Conservation (phyloP, 2,113 vertebrate genomes). For the Eretmochelys imbricata region DNA sequence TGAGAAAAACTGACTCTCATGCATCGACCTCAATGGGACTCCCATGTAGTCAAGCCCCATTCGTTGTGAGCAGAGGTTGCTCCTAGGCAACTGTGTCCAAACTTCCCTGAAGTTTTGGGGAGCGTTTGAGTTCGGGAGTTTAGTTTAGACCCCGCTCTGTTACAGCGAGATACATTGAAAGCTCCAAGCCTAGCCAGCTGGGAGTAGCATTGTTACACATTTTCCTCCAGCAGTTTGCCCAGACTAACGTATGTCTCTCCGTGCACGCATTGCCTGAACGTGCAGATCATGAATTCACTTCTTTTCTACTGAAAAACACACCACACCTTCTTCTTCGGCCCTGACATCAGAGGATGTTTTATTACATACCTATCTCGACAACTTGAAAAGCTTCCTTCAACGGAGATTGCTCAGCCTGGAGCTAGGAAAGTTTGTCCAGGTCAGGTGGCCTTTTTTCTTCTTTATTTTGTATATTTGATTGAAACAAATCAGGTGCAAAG, state of each 20-base stretch:
- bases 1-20: neutral
- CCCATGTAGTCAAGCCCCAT: neutral
- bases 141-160: neutral
- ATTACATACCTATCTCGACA: neutral
- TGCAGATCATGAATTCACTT: rapidly evolving
- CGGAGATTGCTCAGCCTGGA: rapidly evolving
- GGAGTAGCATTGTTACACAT: neutral
- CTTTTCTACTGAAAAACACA: neutral
- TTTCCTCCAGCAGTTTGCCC: neutral
- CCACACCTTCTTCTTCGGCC: rapidly evolving
- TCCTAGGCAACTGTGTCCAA: neutral
- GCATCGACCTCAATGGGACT: neutral
- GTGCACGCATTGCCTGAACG: rapidly evolving
- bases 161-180: neutral
- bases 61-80: neutral
- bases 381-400: rapidly evolving
- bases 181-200: neutral
- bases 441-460: neutral
- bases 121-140: neutral
- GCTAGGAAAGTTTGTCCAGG: neutral
- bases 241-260: rapidly evolving
- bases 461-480: neutral
- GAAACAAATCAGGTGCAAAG: rapidly evolving
- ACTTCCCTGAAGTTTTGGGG: too few species aligned
- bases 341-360: neutral